A percentile compares a stretch with the other conserved stretches of the same genome.
These are phyloP conservation scores for Dasyurus viverrinus DNA, from an alignment of 2,113 vertebrate genomes.

Conservation along the genomic window DNA sequence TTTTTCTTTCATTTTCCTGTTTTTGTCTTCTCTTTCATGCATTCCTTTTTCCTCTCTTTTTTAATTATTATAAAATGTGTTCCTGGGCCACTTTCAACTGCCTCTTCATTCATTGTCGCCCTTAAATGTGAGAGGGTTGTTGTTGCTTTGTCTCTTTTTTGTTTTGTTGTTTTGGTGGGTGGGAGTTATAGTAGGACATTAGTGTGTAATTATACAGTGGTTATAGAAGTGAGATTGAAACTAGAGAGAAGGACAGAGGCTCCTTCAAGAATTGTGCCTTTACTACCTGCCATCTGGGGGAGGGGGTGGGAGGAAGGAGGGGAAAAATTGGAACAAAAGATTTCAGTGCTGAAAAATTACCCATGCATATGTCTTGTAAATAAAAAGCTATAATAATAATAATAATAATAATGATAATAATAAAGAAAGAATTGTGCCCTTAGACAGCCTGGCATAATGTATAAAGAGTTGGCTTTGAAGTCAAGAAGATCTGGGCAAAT, in stretches of 20 bases:
- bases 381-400: no score
- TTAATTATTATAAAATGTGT: neutral
- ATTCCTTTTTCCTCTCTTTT: neutral
- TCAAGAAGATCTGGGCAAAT: neutral
- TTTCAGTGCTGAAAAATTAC: no score
- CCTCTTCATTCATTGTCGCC: neutral
- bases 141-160: neutral
- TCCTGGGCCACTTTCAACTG: neutral
- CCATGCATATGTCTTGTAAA: no score
- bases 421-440: neutral
- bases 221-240: neutral
- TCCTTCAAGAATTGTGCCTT: neutral
- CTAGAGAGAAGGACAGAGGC: neutral
- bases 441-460: neutral
- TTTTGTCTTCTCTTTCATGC: neutral
- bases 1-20: conserved; percentile 45
- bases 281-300: no score
- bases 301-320: no score
- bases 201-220: neutral
- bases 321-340: no score
- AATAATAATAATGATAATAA: no score
- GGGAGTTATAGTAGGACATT: neutral
- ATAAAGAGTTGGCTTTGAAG: neutral
- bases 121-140: neutral
- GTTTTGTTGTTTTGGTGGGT: neutral